Base-by-base conservation (phyloP, 1,140 invertebrate species). In the Dinothrombium tinctorium region DNA sequence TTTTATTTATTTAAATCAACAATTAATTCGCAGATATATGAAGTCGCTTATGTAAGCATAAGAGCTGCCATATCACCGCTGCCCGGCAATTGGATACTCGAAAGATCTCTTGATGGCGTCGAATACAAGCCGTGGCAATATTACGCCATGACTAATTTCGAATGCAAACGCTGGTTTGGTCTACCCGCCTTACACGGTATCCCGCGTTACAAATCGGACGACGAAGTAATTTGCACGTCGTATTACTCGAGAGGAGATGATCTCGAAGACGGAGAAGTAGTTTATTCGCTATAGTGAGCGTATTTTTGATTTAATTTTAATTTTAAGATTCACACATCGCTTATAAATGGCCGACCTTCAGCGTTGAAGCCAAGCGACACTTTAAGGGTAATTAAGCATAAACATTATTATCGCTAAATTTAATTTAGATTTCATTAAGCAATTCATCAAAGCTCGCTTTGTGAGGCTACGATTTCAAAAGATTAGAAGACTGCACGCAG, bases 21-120 rank as follows among this genome's bases (percentile, higher is more conserved):
- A n/a, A n/a, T n/a, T n/a, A 29, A 28, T 22, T 20, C 2, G 0
- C 25, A 68, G 89, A 86, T 94, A 69, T 98, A 96, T 57, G 89
- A 98, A 62, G 87, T 98, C 4, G 90, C 89, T 0, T 99, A 96
- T 53, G 73, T 99, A 11, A 87, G 82, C 55, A 74, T 99, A 29
- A 75, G 75, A 50, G 96, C 96, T 90, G 92, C 78, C 9, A 98
- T 95, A 60, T 94, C 89, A 1, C 92, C 92, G 0, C 66, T 90
- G 40, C 92, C 92, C 0, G 89, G 82, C 11, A 68, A 95, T 2
- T 98, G 92, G 92, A 71, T 76, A 2, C 58, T 98, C 42, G 90
- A 98, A 59, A 77, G 90, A 55, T 96, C 89, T 0, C 71, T 67
- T 0, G 87, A 99, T 62, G 92, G 92, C 19, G 69, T 79, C 54